Base-by-base conservation (phyloP, 2,797 vertebrate genomes). In the Lemur catta region DNA sequence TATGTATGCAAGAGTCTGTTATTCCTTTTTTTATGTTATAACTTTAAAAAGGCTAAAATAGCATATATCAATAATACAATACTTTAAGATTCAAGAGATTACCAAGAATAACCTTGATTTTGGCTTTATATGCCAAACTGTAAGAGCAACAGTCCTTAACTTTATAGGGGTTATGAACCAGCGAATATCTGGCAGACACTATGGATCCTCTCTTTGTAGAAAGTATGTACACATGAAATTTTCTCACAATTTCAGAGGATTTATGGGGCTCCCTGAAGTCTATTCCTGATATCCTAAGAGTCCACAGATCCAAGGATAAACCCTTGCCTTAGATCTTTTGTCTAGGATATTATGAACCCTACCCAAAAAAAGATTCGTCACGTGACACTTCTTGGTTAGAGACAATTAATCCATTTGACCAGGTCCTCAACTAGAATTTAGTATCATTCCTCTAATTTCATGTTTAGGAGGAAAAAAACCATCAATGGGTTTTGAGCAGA, bases 101-200 rank as follows among this genome's bases (percentile, higher is more conserved):
- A 81, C 30, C 35, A 78, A 85, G 65, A 89, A 95, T 80, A 97
- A 89, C 48, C 55, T 92, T 84, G 63, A 78, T 38, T 89, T 76
- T 86, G 59, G 22, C 18, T 92, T 65, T 38, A 55, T 15, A 89
- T 43, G 20, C 6, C 63, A 82, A 86, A 81, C n/a, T 22, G 61
- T 79, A 69, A 94, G 38, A 93, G 7, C 17, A 88, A 81, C 24
- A 57, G 28, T 82, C 92, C 33, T 95, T 94, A 85, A 92, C 30
- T 78, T 93, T 48, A 33, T 0, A 69, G 38, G 13, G 48, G 48
- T 78, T 65, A 65, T 6, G 17, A 52, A 57, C 26, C 61, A 87
- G 30, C 59, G n/a, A 88, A 1, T 57, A 57, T 22, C 26, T 50
- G 7, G 59, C 59, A 8, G 67, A 43, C 7, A 13, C 6, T 26